These are phyloP conservation scores for Temnothorax unifasciatus DNA, from an alignment of 2,888 invertebrate species.

Conservation along the genomic window DNA sequence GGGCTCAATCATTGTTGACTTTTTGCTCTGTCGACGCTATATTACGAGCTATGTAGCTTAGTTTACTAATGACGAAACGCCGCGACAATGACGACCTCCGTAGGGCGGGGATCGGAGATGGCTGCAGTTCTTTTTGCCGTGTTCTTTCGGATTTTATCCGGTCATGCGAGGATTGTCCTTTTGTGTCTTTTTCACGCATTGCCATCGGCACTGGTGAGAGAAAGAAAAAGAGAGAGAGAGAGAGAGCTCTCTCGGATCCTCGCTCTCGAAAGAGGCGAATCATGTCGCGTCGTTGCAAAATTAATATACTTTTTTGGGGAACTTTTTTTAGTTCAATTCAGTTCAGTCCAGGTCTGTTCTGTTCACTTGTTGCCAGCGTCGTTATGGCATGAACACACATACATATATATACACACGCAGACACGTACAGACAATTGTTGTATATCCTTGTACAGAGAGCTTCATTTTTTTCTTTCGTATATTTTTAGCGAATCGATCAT, in stretches of 20 bases:
- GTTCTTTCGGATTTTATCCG: not conserved
- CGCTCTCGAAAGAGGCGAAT: slow-evolving; percentile 35
- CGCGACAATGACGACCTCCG: slow-evolving; percentile 38
- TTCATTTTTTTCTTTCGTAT: slow-evolving; percentile 57
- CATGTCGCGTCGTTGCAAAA: slow-evolving; percentile 55
- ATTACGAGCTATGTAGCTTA: slow-evolving; percentile 68
- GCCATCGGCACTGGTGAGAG: no score
- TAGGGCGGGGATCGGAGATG: slow-evolving; percentile 13
- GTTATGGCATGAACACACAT: slow-evolving; percentile 27
- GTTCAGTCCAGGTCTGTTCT: slow-evolving; percentile 76
- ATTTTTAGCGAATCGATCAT: slow-evolving; percentile 72
- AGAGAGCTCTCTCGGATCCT: not conserved
- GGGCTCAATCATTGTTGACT: slow-evolving; percentile 81
- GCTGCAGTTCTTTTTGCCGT: not conserved
- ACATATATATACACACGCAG: not conserved
- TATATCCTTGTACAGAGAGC: slow-evolving; percentile 78
- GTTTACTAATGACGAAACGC: slow-evolving; percentile 66
- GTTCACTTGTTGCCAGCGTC: slow-evolving; percentile 80
- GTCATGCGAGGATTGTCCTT: not conserved
- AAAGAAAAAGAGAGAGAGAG: no score
- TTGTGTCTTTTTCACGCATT: not conserved
- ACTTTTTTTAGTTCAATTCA: slow-evolving; percentile 60
- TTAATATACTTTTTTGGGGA: slow-evolving; percentile 43
- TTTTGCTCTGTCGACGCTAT: slow-evolving; percentile 74
- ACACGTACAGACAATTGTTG: slow-evolving; percentile 69